A percentile compares a stretch with the other conserved stretches of the same genome.
Evolutionary conservation across 2,113 vertebrate species (phyloP).

Genomic region (Brevimyrus niger): DNA sequence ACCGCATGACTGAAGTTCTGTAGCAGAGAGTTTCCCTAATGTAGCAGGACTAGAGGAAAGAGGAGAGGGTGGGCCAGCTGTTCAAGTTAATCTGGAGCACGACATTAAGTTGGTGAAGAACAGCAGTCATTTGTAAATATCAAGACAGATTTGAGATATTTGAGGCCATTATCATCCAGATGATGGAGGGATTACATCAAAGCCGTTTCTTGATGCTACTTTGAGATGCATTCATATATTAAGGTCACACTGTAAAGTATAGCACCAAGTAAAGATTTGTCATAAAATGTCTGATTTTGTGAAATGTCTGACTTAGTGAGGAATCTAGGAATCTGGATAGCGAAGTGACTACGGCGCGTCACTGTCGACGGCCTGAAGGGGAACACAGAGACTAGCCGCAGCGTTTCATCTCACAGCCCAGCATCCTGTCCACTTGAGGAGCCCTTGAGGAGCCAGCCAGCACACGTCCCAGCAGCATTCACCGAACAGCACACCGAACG

Average conservation of each 20-base stretch:
- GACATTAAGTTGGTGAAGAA: background rate
- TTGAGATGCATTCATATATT: background rate
- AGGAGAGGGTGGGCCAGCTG: background rate
- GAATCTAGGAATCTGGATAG: background rate
- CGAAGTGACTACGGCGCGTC: background rate
- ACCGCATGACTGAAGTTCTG: background rate
- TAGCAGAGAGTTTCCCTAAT: background rate
- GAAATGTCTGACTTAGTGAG: too few species aligned
- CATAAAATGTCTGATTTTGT: background rate
- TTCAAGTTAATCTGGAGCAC: background rate
- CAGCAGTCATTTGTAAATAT: background rate
- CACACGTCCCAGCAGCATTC: conserved; percentile 34
- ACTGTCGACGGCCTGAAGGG: conserved; percentile 14
- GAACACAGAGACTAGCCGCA: conserved; percentile 1
- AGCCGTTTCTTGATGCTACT: background rate
- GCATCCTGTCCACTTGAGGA: conserved; percentile 30
- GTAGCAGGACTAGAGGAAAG: background rate
- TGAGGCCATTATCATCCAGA: background rate
- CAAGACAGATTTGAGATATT: background rate
- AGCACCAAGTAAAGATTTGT: background rate
- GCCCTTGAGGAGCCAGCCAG: conserved; percentile 25
- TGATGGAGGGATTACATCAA: background rate
- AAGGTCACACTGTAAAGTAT: background rate
- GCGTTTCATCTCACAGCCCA: conserved; percentile 21
- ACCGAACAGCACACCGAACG: conserved; percentile 32